Evolutionary conservation across 2,888 invertebrate species (phyloP), one percentile per base, ranked within the genome.

Genomic region (Noctua pronuba): DNA sequence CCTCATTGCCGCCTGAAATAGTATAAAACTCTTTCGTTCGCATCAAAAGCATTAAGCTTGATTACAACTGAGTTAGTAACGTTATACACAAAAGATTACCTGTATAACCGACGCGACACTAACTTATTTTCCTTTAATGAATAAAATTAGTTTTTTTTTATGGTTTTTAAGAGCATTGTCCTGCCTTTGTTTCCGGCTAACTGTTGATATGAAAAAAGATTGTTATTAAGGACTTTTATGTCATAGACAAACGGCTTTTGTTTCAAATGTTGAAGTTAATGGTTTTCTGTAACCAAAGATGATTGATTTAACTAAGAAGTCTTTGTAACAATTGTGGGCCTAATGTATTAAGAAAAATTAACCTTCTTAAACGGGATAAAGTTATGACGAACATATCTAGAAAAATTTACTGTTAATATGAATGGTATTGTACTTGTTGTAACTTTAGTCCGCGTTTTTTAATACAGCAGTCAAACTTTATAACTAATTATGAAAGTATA

Each of bases 1-100:
- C 35, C 28, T 60, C 4, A 46, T 83, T 58, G 55, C n/a, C 49
- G 16, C 7, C 28, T 67, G 46, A 62, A 74, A 74, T 67, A 55
- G 24, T 58, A 58, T 73, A 49, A 41, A 62, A 46, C 46, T 60
- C n/a, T 38, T 44, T 55, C 46, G n/a, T 66, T 65, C 1, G 11
- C 35, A 28, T 31, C 7, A n/a, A 64, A 67, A 49, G 4, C 11
- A 35, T 55, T 16, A 24, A 24, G 8, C 38, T 65, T 75, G 18
- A 72, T 65, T 16, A 55, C 7, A 52, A 75, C 38, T 28, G 11
- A 28, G 16, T 35, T 49, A 64, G 41, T 41, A 52, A 66, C 35
- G 21, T 52, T 24, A 31, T 58, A 60, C 28, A 79, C 16, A 64
- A 73, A 58, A 28, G 8, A 58, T 44, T 62, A 46, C 0, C 0